Base-by-base conservation (phyloP, 1,140 invertebrate genomes). In the Drosophila tropicalis region DNA sequence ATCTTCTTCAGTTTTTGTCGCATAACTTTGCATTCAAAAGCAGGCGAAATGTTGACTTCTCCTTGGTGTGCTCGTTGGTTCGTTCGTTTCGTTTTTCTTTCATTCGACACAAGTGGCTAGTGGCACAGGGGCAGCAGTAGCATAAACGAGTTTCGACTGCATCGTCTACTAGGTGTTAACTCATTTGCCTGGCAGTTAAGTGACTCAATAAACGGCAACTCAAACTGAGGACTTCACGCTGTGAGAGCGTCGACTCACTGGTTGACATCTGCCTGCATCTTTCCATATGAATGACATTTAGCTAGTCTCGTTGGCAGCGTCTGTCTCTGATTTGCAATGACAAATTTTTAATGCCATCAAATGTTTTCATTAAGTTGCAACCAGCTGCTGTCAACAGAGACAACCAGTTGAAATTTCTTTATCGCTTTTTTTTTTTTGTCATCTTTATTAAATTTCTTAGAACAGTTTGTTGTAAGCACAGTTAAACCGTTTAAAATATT, bases 191-290 rank as follows among this genome's bases (percentile, higher is more conserved):
- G 67, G 65, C 76, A 73, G 66, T 77, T 78, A 87, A 87, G 81
- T 87, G 80, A 75, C 84, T 87, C 84, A 87, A 89, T 89, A 89
- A 85, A 79, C 70, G 76, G 69, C 80, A 71, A 71, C 84, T 89
- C 77, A 75, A 80, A 74, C 62, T 64, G 84, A 87, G 76, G 72
- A 82, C 76, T 77, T 58, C 79, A 79, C 76, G 83, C 83, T 77
- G 84, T 57, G 83, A 15, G 47, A 62, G 63, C 32, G 44, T 51
- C 44, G 17, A 51, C 44, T 51, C 17, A 40, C 67, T 62, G n/a
- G 34, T 15, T 36, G 13, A 22, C 40, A 29, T 32, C 68, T 17
- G 36, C 17, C 17, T 44, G 29, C 40, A 65, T 36, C 25, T 57
- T 32, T 47, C 5, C 34, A 55, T 56, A 19, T 64, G 68, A 56